phyloP scores from a whole-genome alignment of 2,888 invertebrate genomes.

The Synergus gifuensis region DNA sequence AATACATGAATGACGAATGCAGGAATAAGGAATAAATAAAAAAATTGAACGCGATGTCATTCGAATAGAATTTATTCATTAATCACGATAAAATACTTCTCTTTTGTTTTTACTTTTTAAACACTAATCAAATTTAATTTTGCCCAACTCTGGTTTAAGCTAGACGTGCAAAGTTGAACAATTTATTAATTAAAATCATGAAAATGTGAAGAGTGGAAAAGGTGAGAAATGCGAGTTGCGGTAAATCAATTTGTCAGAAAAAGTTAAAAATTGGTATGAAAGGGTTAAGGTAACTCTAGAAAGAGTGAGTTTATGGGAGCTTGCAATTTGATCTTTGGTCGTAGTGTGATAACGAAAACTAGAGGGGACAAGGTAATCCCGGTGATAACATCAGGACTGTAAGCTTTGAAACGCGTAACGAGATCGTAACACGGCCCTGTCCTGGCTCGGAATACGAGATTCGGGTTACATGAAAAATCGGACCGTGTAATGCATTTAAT shows the following conservation, averaged over 20 bases:
- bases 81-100: too few relatives aligned
- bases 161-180: too few relatives aligned
- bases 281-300: background rate
- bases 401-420: conserved; percentile 45
- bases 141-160: too few relatives aligned
- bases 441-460: conserved; percentile 44
- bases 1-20: too few relatives aligned
- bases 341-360: conserved; percentile 26
- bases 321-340: background rate
- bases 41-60: too few relatives aligned
- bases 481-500: conserved; percentile 46
- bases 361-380: conserved; percentile 33
- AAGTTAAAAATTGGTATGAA: background rate
- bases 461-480: conserved; percentile 31
- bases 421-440: conserved; percentile 42
- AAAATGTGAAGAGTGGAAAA: too few relatives aligned
- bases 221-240: too few relatives aligned
- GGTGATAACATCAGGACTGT: conserved; percentile 24
- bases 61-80: too few relatives aligned
- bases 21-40: too few relatives aligned
- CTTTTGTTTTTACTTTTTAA: too few relatives aligned
- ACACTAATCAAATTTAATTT: too few relatives aligned
- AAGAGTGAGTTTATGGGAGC: background rate
- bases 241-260: background rate
- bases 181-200: too few relatives aligned